Evolutionary conservation across 2,113 vertebrate genomes (phyloP).

Genomic region (Cynopterus brachyotis): DNA sequence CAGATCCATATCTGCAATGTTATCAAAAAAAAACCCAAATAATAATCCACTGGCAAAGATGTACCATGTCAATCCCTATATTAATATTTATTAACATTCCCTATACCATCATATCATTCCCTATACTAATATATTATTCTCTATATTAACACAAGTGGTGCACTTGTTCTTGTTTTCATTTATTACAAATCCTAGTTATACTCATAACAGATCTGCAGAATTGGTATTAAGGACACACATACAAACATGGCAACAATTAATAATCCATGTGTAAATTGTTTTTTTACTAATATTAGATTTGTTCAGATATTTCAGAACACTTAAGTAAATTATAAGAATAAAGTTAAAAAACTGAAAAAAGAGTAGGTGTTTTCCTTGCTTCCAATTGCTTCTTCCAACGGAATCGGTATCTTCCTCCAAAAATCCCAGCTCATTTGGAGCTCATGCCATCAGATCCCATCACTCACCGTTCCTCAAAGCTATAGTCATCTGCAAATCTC

Average conservation of each 20-base stretch:
- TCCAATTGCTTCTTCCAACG: not conserved
- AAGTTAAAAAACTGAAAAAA: not conserved
- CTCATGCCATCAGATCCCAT: not conserved
- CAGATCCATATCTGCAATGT: not conserved
- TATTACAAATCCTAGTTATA: not conserved
- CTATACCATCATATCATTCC: not conserved
- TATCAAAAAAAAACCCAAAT: not conserved
- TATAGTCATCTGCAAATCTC: not conserved
- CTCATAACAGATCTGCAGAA: not conserved
- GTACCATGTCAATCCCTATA: not conserved
- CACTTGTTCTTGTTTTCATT: not conserved
- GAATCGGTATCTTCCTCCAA: not conserved
- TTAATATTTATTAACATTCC: not conserved
- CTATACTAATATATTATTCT: not conserved
- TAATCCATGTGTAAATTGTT: not conserved
- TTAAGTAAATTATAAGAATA: not conserved
- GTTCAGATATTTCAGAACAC: not conserved
- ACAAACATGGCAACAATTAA: not conserved
- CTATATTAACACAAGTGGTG: not conserved
- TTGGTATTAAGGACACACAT: not conserved
- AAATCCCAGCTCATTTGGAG: not conserved
- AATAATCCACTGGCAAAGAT: not conserved
- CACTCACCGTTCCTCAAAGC: not conserved
- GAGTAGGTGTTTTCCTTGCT: not conserved
- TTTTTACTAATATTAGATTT: not conserved